Base-by-base conservation (phyloP, 2,888 invertebrate species). In the Tiliacea aurago region DNA sequence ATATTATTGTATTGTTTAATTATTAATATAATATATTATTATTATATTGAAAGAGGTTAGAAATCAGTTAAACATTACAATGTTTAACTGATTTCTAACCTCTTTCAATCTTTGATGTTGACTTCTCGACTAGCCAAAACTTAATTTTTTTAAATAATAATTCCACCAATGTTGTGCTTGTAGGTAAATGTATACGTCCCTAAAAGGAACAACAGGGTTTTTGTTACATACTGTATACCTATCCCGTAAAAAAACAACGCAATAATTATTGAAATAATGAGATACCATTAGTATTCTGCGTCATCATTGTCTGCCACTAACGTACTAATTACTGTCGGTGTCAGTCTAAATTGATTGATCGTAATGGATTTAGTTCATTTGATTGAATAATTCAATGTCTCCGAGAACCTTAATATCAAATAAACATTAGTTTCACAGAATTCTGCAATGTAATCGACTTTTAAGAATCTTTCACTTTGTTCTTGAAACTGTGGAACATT, bases 241-340 rank as follows among this genome's bases (percentile, higher is more conserved):
- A 41, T 41, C 41, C 20, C 49, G 3, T 49, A 49, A 49, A 49
- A 51, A 51, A 51, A 4, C 66, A 47, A 59, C 28, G 4, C 10
- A 37, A 56, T 43, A 72, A 68, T 80, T 49, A 68, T 80, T 49
- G 15, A 55, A 55, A 61, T 68, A 70, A 82, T 81, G 70, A 70
- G 55, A 71, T 63, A 37, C 66, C 70, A 78, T 84, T 78, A 73
- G 75, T 76, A 86, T 84, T 83, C 80, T 20, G 68, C 73, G 70
- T 74, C 84, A 78, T 86, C 81, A 86, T 86, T 82, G 76, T 80
- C 78, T 76, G 84, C 69, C 76, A 74, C 76, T 73, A 74, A 73
- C 62, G 23, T 62, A 43, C 84, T 90, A 89, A 90, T 90, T 88
- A 86, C 82, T 61, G 45, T n/a, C n/a, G n/a, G n/a, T 78, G 86